phyloP scores from a whole-genome alignment of 1,140 invertebrate genomes.

The Potamilus streckersoni region DNA sequence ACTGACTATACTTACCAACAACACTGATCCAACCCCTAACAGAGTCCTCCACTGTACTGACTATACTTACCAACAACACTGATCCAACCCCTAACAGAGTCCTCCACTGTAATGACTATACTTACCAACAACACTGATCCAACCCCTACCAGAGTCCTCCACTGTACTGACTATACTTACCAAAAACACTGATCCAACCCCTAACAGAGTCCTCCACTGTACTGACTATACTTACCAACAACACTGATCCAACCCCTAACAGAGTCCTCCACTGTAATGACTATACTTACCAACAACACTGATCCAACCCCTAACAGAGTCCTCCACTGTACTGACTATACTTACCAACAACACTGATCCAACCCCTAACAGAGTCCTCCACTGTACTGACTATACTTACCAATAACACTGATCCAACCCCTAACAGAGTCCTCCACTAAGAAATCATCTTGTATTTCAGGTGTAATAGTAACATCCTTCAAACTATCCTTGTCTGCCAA shows the following conservation, averaged over 20 bases:
- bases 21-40: constrained; percentile 24
- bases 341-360: constrained; percentile 26
- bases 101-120: too few relatives aligned
- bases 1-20: constrained; percentile 9
- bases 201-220: too few relatives aligned
- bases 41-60: too few relatives aligned
- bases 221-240: constrained; percentile 9
- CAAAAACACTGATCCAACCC: constrained; percentile 25
- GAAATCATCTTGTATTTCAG: constrained; percentile 14
- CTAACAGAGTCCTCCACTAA: constrained; percentile 17
- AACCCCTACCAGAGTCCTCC: too few relatives aligned
- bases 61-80: constrained; percentile 19
- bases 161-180: constrained; percentile 1
- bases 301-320: constrained; percentile 23
- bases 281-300: constrained; percentile 19
- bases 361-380: too few relatives aligned
- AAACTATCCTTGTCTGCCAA: constrained; percentile 11
- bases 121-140: constrained; percentile 26
- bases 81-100: constrained; percentile 23
- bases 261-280: too few relatives aligned
- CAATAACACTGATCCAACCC: constrained; percentile 25
- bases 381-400: too few relatives aligned
- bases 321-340: too few relatives aligned
- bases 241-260: constrained; percentile 24
- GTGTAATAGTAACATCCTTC: constrained; percentile 1